Conservation (phyloP, 2,113 vertebrate species). For the Macaca nemestrina region DNA sequence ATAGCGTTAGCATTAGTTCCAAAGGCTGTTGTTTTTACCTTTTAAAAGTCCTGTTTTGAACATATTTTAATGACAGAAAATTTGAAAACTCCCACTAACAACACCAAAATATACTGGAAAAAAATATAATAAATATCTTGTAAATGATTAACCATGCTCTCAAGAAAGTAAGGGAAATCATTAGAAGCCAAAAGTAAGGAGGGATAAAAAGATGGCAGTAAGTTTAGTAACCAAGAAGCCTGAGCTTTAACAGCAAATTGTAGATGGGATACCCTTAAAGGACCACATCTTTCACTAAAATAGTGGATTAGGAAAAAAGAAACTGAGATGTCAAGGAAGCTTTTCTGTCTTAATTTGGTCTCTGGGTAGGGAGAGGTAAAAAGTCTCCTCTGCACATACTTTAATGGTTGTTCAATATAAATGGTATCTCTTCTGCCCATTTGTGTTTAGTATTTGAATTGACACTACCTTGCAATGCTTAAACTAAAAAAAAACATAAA, state of each 20-base stretch:
- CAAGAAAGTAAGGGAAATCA: neutral
- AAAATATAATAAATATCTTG: neutral
- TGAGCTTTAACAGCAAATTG: neutral
- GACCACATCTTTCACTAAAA: neutral
- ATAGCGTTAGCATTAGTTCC: neutral
- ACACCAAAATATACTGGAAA: neutral
- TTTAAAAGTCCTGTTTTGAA: slow-evolving; percentile 6
- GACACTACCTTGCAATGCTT: neutral
- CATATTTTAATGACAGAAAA: neutral
- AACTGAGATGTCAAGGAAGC: neutral
- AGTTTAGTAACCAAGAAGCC: neutral
- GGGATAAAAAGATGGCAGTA: neutral
- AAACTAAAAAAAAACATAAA: neutral
- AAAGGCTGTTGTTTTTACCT: neutral
- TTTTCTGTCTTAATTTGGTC: neutral
- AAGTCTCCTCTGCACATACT: neutral
- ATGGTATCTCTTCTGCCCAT: neutral
- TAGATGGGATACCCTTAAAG: neutral
- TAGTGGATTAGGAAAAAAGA: neutral
- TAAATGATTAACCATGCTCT: neutral
- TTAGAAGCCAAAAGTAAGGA: neutral
- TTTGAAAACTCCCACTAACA: neutral
- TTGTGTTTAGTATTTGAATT: neutral
- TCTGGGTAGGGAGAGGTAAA: neutral
- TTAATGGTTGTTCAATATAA: neutral